These are phyloP conservation scores for Scaptomyza pallida DNA, from an alignment of 1,140 invertebrate species.

Conservation along the genomic window DNA sequence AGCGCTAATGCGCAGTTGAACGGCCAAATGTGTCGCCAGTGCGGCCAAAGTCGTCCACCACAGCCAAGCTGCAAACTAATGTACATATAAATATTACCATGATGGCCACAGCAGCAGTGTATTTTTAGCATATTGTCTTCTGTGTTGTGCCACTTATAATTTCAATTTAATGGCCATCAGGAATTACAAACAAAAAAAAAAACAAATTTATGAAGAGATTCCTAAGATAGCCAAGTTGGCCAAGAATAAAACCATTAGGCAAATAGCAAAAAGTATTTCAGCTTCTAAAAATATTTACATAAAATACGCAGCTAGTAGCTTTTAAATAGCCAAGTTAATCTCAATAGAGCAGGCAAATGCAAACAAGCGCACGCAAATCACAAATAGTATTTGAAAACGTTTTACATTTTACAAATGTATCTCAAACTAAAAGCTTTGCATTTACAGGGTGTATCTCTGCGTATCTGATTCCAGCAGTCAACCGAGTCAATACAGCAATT, in stretches of 20 bases:
- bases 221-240: slow-evolving; percentile 14
- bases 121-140: slow-evolving; percentile 42
- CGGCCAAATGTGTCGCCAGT: slow-evolving; percentile 59
- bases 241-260: slow-evolving; percentile 40
- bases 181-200: slow-evolving; percentile 53
- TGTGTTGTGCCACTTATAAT: slow-evolving; percentile 57
- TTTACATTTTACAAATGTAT: slow-evolving; percentile 29
- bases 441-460: not conserved
- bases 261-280: slow-evolving; percentile 38
- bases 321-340: slow-evolving; percentile 55
- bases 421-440: slow-evolving; percentile 19
- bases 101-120: slow-evolving; percentile 30
- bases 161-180: slow-evolving; percentile 80
- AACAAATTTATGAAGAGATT: slow-evolving; percentile 62
- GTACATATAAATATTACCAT: slow-evolving; percentile 5
- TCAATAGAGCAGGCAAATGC: slow-evolving; percentile 30
- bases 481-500: slow-evolving; percentile 6
- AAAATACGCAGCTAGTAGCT: slow-evolving; percentile 51
- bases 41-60: not conserved
- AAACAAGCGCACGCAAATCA: slow-evolving; percentile 33
- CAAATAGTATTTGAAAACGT: slow-evolving; percentile 21
- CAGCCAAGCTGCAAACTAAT: slow-evolving; percentile 22
- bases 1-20: slow-evolving; percentile 65
- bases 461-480: slow-evolving; percentile 5
- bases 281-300: slow-evolving; percentile 69